Evolutionary conservation across 2,888 invertebrate genomes (phyloP), one percentile per base, ranked within the genome.

Genomic region (Helleia helle): DNA sequence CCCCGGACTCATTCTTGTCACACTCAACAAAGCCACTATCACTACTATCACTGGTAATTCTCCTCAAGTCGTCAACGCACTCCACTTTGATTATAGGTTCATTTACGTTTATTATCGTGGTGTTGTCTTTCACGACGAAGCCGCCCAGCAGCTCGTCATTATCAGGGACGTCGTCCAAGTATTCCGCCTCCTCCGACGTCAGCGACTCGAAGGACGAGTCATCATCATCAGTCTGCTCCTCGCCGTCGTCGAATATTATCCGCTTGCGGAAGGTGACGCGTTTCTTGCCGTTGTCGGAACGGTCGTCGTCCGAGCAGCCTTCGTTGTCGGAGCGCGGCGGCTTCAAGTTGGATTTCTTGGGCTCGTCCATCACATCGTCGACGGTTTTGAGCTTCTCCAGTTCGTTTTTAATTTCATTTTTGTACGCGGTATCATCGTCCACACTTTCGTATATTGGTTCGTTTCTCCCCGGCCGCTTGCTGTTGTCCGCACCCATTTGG

Each of bases 221-320:
- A 2, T 62, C 59, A 36, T 83, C 77, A 25, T 84, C 84, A 7
- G 84, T 84, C 51, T 83, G 84, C 43, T 75, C 71, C 30, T 85
- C 86, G 4, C 86, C 86, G 50, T 86, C 86, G 45, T 86, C 86
- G 50, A 86, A 86, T 38, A 84, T 56, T n/a, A 86, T 81, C 38
- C 81, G 81, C 43, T 81, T 86, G 51, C 75, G 69, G 45, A 86
- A 86, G 1, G 83, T 86, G 0, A 86, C 84, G 12, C 65, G 62
- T 48, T 86, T 86, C 44, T 83, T 84, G 0, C 75, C 79, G 40
- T 65, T 63, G 38, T 84, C 84, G 0, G 84, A 83, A 38, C 80
- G 54, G 38, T 84, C 84, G 17, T 84, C 84, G 36, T 84, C 83
- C 0, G 84, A 83, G 46, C 76, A 75, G 0, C 69, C 77, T 50